Evolutionary conservation across 2,888 invertebrate genomes (phyloP).

Genomic region (Hypsopygia costalis): DNA sequence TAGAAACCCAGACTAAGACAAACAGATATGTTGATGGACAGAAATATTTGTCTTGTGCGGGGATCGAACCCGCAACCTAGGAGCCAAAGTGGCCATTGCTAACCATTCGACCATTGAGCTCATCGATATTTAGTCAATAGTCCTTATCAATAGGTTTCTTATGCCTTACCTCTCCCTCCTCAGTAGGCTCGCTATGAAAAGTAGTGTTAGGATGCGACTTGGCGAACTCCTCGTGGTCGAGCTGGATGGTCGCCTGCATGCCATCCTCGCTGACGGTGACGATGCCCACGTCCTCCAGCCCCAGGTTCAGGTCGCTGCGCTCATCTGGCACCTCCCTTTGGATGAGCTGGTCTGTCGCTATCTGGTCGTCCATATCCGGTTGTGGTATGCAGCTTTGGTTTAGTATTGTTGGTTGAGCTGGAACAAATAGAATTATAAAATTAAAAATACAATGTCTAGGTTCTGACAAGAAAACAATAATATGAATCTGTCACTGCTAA

Average conservation of each 20-base stretch:
- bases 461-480: too few species aligned
- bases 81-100: too few species aligned
- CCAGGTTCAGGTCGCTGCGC: conserved; percentile 42
- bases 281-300: conserved; percentile 62
- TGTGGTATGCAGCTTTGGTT: conserved; percentile 50
- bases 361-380: conserved; percentile 67
- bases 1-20: too few species aligned
- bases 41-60: too few species aligned
- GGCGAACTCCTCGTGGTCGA: conserved; percentile 74
- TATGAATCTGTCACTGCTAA: too few species aligned
- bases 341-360: conserved; percentile 61
- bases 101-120: too few species aligned
- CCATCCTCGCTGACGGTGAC: conserved; percentile 68
- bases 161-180: conserved; percentile 53
- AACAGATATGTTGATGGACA: too few species aligned
- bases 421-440: conserved; percentile 8
- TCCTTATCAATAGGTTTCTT: too few species aligned
- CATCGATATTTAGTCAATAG: too few species aligned
- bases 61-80: too few species aligned
- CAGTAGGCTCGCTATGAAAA: conserved; percentile 69
- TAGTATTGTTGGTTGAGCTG: conserved; percentile 56
- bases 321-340: conserved; percentile 29
- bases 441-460: too few species aligned
- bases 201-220: conserved; percentile 73
- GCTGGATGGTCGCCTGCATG: conserved; percentile 50